Evolutionary conservation across 2,888 invertebrate genomes (phyloP).

Genomic region (Petrolisthes manimaculis): DNA sequence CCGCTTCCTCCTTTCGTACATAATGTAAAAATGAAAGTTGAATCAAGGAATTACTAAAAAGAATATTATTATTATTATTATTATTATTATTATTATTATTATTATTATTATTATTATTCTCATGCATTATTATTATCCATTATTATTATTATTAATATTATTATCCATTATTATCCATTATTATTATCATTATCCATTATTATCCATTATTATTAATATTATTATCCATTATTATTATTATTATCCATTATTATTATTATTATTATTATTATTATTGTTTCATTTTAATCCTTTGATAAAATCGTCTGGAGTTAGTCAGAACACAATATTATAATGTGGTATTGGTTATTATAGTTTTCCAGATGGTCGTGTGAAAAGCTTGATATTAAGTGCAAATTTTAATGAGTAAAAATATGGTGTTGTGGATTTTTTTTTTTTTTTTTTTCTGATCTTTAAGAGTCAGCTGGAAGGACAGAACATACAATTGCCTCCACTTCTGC

Average conservation of each 20-base stretch:
- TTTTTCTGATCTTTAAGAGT: not conserved
- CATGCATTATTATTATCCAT: not conserved
- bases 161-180: not conserved
- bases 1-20: not conserved
- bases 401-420: not conserved
- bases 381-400: not conserved
- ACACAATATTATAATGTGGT: not conserved
- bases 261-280: no score
- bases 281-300: not conserved
- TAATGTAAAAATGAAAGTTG: no score
- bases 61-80: conserved; percentile 5
- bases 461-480: no score
- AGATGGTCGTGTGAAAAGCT: not conserved
- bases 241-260: no score
- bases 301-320: not conserved
- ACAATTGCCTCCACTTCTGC: no score
- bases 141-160: no score
- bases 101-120: not conserved
- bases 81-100: not conserved
- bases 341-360: not conserved
- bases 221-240: not conserved
- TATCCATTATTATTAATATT: not conserved
- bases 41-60: no score
- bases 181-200: not conserved
- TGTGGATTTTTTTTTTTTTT: not conserved